Percentiles rank a stretch among this genome's conserved stretches.
These are phyloP conservation scores for Phainopepla nitens DNA, from an alignment of 2,113 vertebrate species.

Conservation along the genomic window DNA sequence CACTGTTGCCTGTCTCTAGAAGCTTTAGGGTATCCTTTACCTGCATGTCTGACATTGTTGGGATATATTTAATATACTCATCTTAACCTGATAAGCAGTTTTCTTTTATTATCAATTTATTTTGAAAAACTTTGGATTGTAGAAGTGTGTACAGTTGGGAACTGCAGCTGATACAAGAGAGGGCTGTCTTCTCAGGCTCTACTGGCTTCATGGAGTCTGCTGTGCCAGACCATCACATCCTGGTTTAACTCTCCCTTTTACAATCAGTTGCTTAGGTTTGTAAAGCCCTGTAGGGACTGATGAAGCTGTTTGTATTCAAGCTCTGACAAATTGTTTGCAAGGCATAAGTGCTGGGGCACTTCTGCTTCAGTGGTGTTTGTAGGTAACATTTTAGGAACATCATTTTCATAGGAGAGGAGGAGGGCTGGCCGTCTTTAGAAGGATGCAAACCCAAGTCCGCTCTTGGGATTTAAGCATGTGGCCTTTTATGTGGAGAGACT, in stretches of 20 bases:
- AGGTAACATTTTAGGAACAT: neutral
- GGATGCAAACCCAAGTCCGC: neutral
- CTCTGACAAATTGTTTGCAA: neutral
- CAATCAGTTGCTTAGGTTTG: neutral
- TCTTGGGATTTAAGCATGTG: neutral
- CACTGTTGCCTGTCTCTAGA: neutral
- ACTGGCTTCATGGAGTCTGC: neutral
- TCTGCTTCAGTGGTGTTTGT: neutral
- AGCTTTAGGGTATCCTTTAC: neutral
- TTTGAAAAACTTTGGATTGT: neutral
- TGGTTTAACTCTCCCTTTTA: neutral
- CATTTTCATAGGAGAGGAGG: neutral
- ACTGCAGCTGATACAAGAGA: neutral
- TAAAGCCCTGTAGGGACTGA: neutral
- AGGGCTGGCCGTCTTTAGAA: neutral
- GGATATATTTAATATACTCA: neutral
- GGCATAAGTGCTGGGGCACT: neutral
- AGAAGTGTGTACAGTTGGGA: neutral
- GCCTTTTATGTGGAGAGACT: neutral
- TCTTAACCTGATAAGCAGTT: neutral
- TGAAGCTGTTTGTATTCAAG: neutral
- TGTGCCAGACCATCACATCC: neutral
- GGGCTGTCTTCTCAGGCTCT: neutral
- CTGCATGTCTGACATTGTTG: neutral
- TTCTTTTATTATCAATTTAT: neutral